Evolutionary conservation across 2,113 vertebrate species (phyloP).

Genomic region (Toxostoma redivivum): DNA sequence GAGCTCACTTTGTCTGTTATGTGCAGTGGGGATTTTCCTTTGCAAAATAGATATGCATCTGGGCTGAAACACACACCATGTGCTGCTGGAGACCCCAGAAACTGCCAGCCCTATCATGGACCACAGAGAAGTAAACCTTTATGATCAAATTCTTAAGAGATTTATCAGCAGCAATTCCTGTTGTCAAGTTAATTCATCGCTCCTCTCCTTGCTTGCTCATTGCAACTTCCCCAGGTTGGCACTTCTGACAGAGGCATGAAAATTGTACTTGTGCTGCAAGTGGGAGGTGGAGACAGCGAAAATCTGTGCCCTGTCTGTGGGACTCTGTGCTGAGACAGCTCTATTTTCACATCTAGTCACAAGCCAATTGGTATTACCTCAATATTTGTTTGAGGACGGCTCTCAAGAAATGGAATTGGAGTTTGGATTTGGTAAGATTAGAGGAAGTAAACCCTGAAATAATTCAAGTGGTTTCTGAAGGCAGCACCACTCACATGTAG

Average conservation of each 20-base stretch:
- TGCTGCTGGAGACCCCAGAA: background rate
- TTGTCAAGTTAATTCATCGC: background rate
- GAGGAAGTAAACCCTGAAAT: background rate
- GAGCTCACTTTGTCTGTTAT: background rate
- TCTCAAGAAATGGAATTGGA: background rate
- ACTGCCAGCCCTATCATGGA: background rate
- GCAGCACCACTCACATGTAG: background rate
- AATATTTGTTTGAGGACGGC: background rate
- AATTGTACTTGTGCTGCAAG: slow-evolving; percentile 41
- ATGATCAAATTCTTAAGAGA: background rate
- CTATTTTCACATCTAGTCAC: slow-evolving; percentile 41
- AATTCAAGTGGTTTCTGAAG: background rate
- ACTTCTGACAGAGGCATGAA: slow-evolving; percentile 56
- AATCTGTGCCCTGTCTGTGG: slow-evolving; percentile 61
- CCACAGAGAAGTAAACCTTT: background rate
- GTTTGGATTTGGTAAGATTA: background rate
- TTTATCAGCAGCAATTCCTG: background rate
- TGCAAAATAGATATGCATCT: background rate
- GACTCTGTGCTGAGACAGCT: slow-evolving; percentile 15
- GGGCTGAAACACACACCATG: background rate
- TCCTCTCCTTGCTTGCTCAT: background rate
- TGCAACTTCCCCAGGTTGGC: slow-evolving; percentile 24
- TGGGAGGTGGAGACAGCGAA: slow-evolving; percentile 61
- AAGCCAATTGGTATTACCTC: background rate
- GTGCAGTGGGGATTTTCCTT: background rate